These are phyloP conservation scores for Habropoda laboriosa DNA, from an alignment of 1,140 invertebrate species.

Conservation along the genomic window DNA sequence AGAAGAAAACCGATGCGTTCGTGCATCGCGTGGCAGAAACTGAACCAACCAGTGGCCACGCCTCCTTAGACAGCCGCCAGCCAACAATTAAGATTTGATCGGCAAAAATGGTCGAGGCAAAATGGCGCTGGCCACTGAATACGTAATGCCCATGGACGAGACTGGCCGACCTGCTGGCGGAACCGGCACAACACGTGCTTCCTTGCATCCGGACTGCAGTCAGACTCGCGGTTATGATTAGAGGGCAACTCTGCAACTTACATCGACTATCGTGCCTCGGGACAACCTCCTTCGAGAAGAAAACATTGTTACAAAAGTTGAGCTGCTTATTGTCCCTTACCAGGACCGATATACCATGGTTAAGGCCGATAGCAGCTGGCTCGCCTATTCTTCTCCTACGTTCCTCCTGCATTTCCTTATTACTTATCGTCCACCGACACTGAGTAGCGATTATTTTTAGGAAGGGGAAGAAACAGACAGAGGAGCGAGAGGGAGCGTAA, in stretches of 20 bases:
- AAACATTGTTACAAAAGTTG: slow-evolving; percentile 18
- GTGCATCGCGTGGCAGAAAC: slow-evolving; percentile 79
- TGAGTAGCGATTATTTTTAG: neutral
- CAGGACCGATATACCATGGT: neutral
- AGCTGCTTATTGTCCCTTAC: neutral
- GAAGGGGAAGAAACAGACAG: too few species aligned
- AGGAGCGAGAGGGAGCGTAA: neutral
- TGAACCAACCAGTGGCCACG: slow-evolving; percentile 78
- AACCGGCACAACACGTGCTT: slow-evolving; percentile 57
- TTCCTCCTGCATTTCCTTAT: neutral
- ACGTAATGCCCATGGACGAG: slow-evolving; percentile 74
- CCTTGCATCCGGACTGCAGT: slow-evolving; percentile 44
- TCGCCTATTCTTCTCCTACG: neutral
- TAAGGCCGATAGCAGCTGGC: neutral
- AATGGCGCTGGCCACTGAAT: slow-evolving; percentile 81
- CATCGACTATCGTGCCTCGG: slow-evolving; percentile 17
- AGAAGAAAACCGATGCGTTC: slow-evolving; percentile 78
- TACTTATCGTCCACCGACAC: neutral
- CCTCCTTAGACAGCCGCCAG: slow-evolving; percentile 82
- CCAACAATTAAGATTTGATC: slow-evolving; percentile 83
- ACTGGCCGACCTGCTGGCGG: slow-evolving; percentile 47
- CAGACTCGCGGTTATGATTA: slow-evolving; percentile 54
- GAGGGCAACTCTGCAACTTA: slow-evolving; percentile 31
- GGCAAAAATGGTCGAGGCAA: slow-evolving; percentile 82
- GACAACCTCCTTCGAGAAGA: neutral